Evolutionary conservation across 2,888 invertebrate genomes (phyloP).

Genomic region (Platycheirus rosarum): DNA sequence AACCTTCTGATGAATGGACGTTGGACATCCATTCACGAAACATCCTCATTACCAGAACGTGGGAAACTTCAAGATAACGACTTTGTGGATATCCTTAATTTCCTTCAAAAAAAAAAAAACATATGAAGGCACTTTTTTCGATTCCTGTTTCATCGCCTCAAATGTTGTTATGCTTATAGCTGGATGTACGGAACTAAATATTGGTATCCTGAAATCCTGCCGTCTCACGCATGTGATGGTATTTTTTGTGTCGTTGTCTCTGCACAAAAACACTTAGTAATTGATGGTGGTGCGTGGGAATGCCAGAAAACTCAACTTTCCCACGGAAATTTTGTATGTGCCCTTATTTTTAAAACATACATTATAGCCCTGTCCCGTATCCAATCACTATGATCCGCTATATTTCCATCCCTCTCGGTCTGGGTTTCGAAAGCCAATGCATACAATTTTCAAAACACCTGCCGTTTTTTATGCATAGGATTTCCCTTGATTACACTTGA

Average conservation of each 20-base stretch:
- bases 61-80: conserved; percentile 59
- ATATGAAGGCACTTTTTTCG: conserved; percentile 1
- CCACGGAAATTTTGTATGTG: conserved; percentile 77
- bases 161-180: conserved; percentile 32
- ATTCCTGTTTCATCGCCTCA: conserved; percentile 20
- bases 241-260: conserved; percentile 25
- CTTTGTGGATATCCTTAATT: conserved; percentile 62
- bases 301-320: conserved; percentile 77
- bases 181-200: conserved; percentile 34
- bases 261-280: conserved; percentile 56
- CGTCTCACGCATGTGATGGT: conserved; percentile 51
- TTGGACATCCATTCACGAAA: conserved; percentile 40
- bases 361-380: conserved; percentile 26
- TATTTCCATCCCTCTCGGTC: conserved; percentile 24
- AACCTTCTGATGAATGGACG: conserved; percentile 34
- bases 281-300: conserved; percentile 78
- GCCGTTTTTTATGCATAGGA: conserved; percentile 80
- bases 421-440: conserved; percentile 25
- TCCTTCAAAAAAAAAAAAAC: conserved; percentile 27
- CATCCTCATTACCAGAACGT: conserved; percentile 57
- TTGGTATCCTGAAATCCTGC: conserved; percentile 59
- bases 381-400: conserved; percentile 1
- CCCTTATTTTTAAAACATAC: conserved; percentile 47
- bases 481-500: conserved; percentile 70
- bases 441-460: conserved; percentile 79